Conservation (phyloP, 2,888 invertebrate genomes). For the Spodoptera exigua region DNA sequence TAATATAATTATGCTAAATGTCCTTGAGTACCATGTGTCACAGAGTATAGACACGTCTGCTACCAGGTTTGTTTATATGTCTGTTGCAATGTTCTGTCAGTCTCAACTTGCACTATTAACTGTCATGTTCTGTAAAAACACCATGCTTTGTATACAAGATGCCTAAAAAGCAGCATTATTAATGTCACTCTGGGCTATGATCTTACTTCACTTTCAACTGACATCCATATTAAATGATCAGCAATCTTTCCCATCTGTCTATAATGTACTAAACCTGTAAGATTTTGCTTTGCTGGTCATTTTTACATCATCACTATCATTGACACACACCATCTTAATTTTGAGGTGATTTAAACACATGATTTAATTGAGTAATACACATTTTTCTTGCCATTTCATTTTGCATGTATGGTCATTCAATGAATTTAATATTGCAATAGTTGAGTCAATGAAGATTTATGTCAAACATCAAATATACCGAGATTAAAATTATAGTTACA, state of each 20-base stretch:
- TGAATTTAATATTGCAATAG: conserved; percentile 32
- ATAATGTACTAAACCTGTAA: conserved; percentile 20
- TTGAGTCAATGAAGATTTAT: conserved; percentile 40
- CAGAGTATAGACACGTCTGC: conserved; percentile 57
- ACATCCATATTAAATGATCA: conserved; percentile 35
- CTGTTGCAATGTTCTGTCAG: conserved; percentile 63
- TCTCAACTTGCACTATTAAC: conserved; percentile 60
- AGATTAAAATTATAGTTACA: not conserved
- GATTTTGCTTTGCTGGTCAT: conserved; percentile 36
- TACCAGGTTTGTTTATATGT: conserved; percentile 62
- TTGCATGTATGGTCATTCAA: conserved; percentile 59
- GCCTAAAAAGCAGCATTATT: conserved; percentile 45
- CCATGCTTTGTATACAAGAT: conserved; percentile 58
- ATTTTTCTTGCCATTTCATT: conserved; percentile 47
- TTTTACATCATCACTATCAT: conserved; percentile 36
- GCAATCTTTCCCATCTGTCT: conserved; percentile 27
- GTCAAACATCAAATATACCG: not conserved
- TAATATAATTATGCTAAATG: conserved; percentile 24
- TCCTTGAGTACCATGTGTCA: conserved; percentile 46
- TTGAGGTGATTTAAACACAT: conserved; percentile 27
- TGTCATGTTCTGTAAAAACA: conserved; percentile 49
- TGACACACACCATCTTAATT: conserved; percentile 32
- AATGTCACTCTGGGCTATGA: conserved; percentile 47
- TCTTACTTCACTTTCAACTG: conserved; percentile 39
- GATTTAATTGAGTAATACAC: conserved; percentile 44